Evolutionary conservation across 1,140 invertebrate species (phyloP), one percentile per base, ranked within the genome.

Genomic region (Papilio machaon): DNA sequence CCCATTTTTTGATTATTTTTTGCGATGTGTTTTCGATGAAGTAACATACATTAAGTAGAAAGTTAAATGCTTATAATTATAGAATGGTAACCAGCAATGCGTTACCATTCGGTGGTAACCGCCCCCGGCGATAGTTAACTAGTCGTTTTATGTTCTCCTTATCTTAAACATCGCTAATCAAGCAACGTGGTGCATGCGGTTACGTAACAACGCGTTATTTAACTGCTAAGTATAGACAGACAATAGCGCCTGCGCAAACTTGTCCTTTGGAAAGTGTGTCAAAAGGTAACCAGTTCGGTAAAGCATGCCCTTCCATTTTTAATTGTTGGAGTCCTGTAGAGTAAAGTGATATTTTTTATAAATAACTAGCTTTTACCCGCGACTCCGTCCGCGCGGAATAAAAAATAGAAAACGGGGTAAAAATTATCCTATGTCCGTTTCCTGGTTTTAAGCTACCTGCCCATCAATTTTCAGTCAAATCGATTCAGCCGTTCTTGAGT

Each of bases 211-310:
- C 17, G 38, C 49, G 79, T 91, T 88, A 86, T 84, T 85, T 81
- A 90, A 91, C 67, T 76, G 47, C 83, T 83, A 83, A 85, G 77
- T 87, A 84, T 75, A 80, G 81, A 85, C 85, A 88, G 84, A 90
- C 88, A 90, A 90, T 89, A 81, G 88, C 85, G 86, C 79, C 85
- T 89, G 82, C 80, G 83, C 84, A 84, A 84, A 86, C 86, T 86
- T 91, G 90, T 91, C 90, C 90, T 92, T 91, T 88, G 79, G 88
- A 90, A 92, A 90, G 87, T 92, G 83, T 92, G 91, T 89, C 88
- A 90, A 85, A 87, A 81, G 52, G 83, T 75, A 86, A 87, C 87
- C 87, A 85, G 85, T 88, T 88, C 82, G 82, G 85, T 83, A 70
- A 49, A 79, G 80, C 81, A 52, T 81, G 60, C 80, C 43, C 19